Evolutionary conservation across 2,888 invertebrate species (phyloP).

Genomic region (Phengaris arion): DNA sequence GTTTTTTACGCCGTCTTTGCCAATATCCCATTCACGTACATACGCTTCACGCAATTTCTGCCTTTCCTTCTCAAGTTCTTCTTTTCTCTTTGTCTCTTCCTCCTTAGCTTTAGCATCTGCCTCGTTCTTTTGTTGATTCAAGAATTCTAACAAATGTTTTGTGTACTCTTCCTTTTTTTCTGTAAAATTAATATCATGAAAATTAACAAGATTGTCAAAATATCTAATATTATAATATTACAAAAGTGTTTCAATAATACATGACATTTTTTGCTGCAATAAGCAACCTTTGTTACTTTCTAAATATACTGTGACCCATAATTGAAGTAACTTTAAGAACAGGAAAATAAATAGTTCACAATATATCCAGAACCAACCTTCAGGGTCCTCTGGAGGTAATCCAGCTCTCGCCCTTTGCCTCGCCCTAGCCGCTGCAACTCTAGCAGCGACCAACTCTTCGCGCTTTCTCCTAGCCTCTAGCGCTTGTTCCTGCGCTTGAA

Average conservation of each 20-base stretch:
- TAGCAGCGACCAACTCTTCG: conserved; percentile 83
- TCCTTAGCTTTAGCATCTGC: conserved; percentile 68
- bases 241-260: not conserved
- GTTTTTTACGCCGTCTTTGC: conserved; percentile 81
- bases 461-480: conserved; percentile 80
- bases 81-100: conserved; percentile 61
- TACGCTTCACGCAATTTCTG: conserved; percentile 76
- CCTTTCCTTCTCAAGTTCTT: conserved; percentile 69
- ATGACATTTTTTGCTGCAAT: not conserved
- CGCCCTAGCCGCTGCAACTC: conserved; percentile 86
- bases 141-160: conserved; percentile 63
- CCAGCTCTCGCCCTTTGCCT: conserved; percentile 86
- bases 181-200: conserved; percentile 44
- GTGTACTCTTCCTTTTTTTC: conserved; percentile 67
- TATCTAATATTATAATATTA: not conserved
- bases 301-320: no score
- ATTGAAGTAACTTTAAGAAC: no score
- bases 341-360: no score
- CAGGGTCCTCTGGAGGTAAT: conserved; percentile 82
- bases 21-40: conserved; percentile 86
- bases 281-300: not conserved
- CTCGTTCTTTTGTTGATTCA: conserved; percentile 71
- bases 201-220: not conserved
- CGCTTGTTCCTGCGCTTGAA: conserved; percentile 82
- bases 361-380: conserved; percentile 50